phyloP scores from a whole-genome alignment of 1,140 invertebrate genomes.

The Zaprionus davidi region DNA sequence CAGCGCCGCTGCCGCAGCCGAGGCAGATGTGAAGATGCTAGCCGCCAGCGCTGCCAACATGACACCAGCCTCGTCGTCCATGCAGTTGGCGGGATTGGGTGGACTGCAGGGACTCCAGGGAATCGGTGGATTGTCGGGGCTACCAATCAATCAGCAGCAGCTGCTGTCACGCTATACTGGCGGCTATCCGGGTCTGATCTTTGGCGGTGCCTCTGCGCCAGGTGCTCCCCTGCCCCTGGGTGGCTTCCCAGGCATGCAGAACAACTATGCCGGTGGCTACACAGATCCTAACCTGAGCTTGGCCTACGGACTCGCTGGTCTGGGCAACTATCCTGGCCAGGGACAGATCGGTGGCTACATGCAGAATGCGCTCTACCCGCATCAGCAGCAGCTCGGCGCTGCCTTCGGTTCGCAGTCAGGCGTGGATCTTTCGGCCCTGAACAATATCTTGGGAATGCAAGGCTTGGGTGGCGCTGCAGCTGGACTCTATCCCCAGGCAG shows the following conservation, averaged over 20 bases:
- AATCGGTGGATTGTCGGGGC: conserved; percentile 6
- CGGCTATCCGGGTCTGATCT: conserved; percentile 54
- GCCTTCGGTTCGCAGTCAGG: conserved; percentile 49
- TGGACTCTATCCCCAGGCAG: conserved; percentile 37
- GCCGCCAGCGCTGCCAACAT: conserved; percentile 37
- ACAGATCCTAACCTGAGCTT: conserved; percentile 42
- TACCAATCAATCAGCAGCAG: conserved; percentile 56
- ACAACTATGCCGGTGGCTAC: conserved; percentile 49
- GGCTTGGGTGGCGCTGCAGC: conserved; percentile 35
- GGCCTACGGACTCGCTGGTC: conserved; percentile 13
- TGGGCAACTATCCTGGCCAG: conserved; percentile 42
- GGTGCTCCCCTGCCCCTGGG: conserved; percentile 20
- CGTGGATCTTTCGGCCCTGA: conserved; percentile 56
- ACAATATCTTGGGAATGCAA: conserved; percentile 58
- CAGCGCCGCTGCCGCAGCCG: conserved; percentile 16
- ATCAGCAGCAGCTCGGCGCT: conserved; percentile 18
- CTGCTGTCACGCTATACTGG: conserved; percentile 59
- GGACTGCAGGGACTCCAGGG: background rate
- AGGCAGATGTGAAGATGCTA: conserved; percentile 70
- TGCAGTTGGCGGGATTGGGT: conserved; percentile 18
- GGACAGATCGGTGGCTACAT: conserved; percentile 15
- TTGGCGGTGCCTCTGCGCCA: conserved; percentile 18
- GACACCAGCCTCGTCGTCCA: conserved; percentile 38
- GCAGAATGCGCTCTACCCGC: conserved; percentile 44
- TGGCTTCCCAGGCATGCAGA: conserved; percentile 38